Conservation (phyloP, 2,113 vertebrate genomes). For the Strigops habroptila region DNA sequence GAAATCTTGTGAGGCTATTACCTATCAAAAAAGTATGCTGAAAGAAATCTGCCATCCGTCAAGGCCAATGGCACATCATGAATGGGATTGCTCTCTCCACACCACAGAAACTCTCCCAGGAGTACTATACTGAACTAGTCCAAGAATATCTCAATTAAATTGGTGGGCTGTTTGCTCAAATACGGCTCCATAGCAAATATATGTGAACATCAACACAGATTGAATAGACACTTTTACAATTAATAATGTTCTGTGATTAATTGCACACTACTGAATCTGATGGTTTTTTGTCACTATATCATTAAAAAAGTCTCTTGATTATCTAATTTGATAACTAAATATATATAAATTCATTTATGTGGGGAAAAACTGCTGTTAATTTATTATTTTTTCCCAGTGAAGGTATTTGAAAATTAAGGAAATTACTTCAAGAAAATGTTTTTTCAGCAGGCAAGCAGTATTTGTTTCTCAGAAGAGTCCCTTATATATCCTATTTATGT, state of each 20-base stretch:
- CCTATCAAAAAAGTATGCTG: neutral
- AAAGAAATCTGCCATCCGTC: neutral
- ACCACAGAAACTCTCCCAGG: neutral
- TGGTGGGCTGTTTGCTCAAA: neutral
- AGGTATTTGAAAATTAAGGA: neutral
- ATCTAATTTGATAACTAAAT: conserved; percentile 27
- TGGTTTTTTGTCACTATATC: neutral
- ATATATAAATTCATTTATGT: neutral
- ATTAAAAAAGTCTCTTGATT: neutral
- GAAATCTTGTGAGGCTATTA: neutral
- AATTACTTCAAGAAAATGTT: neutral
- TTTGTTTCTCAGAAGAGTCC: neutral
- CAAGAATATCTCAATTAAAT: neutral
- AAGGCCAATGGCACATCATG: neutral
- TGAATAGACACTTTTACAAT: neutral
- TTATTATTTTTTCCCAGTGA: neutral
- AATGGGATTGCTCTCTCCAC: neutral
- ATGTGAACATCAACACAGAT: neutral
- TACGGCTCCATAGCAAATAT: neutral
- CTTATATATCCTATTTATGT: no score
- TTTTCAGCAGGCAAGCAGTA: neutral
- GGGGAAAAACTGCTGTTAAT: neutral
- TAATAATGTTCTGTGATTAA: neutral
- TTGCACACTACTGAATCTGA: neutral
- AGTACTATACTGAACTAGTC: neutral